These are phyloP conservation scores for Calypte anna DNA, from an alignment of 2,113 vertebrate species.

Conservation along the genomic window DNA sequence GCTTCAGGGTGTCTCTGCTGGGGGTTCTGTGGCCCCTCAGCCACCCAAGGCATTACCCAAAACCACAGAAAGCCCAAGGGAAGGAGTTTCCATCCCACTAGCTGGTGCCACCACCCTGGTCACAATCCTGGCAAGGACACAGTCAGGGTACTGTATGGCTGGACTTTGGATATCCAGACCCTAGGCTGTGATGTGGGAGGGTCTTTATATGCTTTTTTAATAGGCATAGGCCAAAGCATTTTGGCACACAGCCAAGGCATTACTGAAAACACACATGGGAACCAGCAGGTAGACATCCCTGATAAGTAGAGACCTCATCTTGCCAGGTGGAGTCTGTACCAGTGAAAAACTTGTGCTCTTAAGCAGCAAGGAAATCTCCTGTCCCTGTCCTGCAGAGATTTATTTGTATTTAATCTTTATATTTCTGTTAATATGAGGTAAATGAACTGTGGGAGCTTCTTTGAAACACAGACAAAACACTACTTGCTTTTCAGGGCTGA, in stretches of 20 bases:
- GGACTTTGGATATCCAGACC: neutral
- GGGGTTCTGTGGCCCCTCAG: neutral
- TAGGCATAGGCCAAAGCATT: neutral
- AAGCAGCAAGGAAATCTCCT: neutral
- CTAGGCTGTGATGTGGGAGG: neutral
- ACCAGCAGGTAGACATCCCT: neutral
- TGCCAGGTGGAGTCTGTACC: neutral
- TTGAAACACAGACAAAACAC: neutral
- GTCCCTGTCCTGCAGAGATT: neutral
- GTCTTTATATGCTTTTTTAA: neutral
- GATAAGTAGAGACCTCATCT: neutral
- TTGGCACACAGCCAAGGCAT: neutral
- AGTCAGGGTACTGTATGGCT: neutral
- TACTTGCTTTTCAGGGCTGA: neutral
- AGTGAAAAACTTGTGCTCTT: accelerated
- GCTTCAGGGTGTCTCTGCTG: neutral
- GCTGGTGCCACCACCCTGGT: neutral
- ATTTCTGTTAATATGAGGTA: neutral
- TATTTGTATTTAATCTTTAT: neutral
- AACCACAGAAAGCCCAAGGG: neutral
- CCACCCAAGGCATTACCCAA: accelerated
- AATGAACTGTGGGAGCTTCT: neutral
- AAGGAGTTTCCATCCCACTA: neutral
- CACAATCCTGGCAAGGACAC: neutral
- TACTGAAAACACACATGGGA: neutral